Conservation (phyloP, 2,888 invertebrate species). For the Ctenicera cuprea region DNA sequence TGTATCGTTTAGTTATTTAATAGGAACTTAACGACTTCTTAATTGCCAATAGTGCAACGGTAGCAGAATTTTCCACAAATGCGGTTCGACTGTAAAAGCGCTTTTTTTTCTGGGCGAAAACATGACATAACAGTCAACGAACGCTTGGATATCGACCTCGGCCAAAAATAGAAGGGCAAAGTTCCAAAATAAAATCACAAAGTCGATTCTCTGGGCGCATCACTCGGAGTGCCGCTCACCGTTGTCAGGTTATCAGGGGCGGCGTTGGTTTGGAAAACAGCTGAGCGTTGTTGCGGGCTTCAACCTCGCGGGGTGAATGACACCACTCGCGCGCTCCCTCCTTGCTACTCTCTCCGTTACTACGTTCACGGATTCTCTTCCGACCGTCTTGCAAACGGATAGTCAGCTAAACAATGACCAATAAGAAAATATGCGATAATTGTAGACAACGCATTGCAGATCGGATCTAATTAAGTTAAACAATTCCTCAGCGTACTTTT, state of each 20-base stretch:
- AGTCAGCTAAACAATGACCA: constrained; percentile 33
- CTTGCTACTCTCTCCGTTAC: constrained; percentile 41
- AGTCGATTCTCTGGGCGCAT: constrained; percentile 52
- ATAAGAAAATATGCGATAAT: constrained; percentile 35
- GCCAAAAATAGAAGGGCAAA: constrained; percentile 53
- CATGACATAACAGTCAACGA: constrained; percentile 53
- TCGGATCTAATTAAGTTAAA: not conserved
- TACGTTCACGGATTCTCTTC: constrained; percentile 26
- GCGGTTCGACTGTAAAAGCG: not conserved
- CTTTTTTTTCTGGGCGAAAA: constrained; percentile 44
- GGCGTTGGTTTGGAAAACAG: constrained; percentile 61
- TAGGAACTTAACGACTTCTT: not conserved
- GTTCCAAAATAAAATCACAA: constrained; percentile 54
- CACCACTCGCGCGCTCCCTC: constrained; percentile 53
- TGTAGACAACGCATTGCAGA: not conserved
- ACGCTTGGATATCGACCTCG: constrained; percentile 54
- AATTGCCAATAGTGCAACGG: not conserved
- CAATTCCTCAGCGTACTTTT: not conserved
- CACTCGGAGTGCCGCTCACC: constrained; percentile 52
- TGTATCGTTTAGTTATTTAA: not conserved
- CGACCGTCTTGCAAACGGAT: constrained; percentile 20
- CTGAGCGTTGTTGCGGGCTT: constrained; percentile 65
- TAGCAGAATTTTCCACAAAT: constrained; percentile 8
- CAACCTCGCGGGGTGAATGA: constrained; percentile 69
- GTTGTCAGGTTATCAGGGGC: constrained; percentile 58